Evolutionary conservation across 1,140 invertebrate species (phyloP), one percentile per base, ranked within the genome.

Genomic region (Pseudomyrmex gracilis): DNA sequence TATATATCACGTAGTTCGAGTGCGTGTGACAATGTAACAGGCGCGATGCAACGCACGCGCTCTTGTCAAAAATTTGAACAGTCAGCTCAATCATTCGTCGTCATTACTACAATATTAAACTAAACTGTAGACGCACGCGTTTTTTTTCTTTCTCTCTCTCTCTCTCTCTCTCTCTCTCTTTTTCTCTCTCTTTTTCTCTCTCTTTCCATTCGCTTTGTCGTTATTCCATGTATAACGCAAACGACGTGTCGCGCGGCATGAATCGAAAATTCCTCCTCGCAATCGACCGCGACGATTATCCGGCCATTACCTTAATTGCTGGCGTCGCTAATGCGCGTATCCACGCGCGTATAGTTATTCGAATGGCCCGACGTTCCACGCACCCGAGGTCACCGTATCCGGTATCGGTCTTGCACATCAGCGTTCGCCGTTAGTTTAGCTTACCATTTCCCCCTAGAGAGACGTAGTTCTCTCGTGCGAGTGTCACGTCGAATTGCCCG

Each of bases 401-500:
- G 13, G 66, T 55, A 71, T 68, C 73, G 73, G 53, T 76, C 55
- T 63, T 22, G 43, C 73, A 49, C 15, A 68, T 77, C 53, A 49
- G 22, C 13, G 55, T 68, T 73, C 22, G 58, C 80, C 61, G 53
- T 57, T 58, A 22, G 78, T 86, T 82, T 80, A 63, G 74, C 83
- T 89, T 74, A 84, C 60, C 55, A 49, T 71, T 63, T 34, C 34
- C 34, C 34, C 82, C 74, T n/a, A 12, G 84, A 58, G 87, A 77
- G 73, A 68, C 82, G 74, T 84, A 85, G 66, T 55, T 73, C 64
- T 63, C 20, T 34, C 34, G 34, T 34, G 15, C 7, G 49, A 34
- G 34, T 86, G 83, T 88, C 86, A 58, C 55, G 63, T 89, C 63
- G 67, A 82, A 84, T 74, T 74, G 84, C 71, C 45, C 24, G 24